Conservation (phyloP, 2,888 invertebrate species). For the Torymus tubicola region DNA sequence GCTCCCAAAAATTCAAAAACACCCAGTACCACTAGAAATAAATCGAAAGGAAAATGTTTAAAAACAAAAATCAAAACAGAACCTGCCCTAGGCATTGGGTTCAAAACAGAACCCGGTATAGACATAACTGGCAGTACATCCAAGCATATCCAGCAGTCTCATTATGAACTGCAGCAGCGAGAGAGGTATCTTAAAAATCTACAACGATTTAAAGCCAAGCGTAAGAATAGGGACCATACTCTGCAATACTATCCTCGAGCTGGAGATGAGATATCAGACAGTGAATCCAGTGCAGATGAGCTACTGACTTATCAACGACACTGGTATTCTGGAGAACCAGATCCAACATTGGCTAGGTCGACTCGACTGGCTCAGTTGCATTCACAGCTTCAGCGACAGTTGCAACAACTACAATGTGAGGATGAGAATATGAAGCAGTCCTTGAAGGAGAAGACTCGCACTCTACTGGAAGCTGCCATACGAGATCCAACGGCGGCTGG, state of each 20-base stretch:
- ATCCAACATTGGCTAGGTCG: conserved; percentile 68
- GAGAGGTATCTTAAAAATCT: conserved; percentile 64
- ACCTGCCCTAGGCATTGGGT: conserved; percentile 59
- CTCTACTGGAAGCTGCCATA: conserved; percentile 65
- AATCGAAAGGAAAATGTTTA: conserved; percentile 70
- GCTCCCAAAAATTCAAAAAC: conserved; percentile 67
- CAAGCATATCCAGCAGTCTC: conserved; percentile 64
- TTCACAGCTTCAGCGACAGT: conserved; percentile 77
- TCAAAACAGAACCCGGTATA: conserved; percentile 56
- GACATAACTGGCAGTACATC: conserved; percentile 51
- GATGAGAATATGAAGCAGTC: conserved; percentile 68
- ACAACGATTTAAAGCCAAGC: conserved; percentile 64
- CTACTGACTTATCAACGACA: conserved; percentile 74
- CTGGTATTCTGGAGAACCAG: conserved; percentile 74
- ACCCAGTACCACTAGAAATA: conserved; percentile 63
- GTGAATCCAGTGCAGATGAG: conserved; percentile 76
- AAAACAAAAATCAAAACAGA: conserved; percentile 67
- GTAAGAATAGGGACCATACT: conserved; percentile 71
- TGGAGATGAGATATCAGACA: conserved; percentile 76
- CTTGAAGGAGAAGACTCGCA: conserved; percentile 67
- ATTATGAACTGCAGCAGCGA: conserved; percentile 62
- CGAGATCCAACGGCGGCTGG: conserved; percentile 69
- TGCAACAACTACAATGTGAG: conserved; percentile 75
- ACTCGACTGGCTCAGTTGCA: conserved; percentile 72
- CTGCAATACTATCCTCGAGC: conserved; percentile 73